Evolutionary conservation across 2,113 vertebrate genomes (phyloP).

Genomic region (Mastomys natalensis): DNA sequence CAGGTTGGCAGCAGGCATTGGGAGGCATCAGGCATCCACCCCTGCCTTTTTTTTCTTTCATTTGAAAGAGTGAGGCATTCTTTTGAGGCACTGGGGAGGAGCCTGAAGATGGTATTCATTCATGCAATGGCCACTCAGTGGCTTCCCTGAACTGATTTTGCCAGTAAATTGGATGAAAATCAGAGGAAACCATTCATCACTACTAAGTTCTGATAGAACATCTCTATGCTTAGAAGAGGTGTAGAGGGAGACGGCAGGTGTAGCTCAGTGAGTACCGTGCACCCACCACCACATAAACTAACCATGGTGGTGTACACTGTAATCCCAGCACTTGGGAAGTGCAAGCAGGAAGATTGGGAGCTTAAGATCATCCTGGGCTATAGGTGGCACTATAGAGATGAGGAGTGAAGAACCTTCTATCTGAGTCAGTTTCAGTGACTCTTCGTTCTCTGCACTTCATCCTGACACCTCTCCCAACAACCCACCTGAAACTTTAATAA

Average conservation of each 20-base stretch:
- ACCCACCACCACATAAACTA: background rate
- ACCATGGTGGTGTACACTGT: background rate
- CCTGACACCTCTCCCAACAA: background rate
- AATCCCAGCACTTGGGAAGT: background rate
- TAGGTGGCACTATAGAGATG: background rate
- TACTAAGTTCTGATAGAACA: background rate
- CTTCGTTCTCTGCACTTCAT: background rate
- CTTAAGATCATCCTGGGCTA: background rate
- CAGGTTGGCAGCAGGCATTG: background rate
- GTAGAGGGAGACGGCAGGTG: background rate
- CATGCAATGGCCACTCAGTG: too few relatives aligned
- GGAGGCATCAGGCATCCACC: background rate
- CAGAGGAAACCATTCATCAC: background rate
- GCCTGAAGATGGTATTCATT: too few relatives aligned
- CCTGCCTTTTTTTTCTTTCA: too few relatives aligned
- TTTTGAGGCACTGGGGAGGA: too few relatives aligned
- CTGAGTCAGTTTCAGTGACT: background rate
- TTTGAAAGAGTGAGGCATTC: too few relatives aligned
- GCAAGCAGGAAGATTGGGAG: background rate
- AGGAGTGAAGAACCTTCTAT: background rate
- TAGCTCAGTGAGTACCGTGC: background rate
- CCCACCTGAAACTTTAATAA: background rate
- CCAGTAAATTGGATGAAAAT: constrained; percentile 23
- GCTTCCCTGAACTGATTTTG: too few relatives aligned
- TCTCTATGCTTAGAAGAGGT: background rate